Evolutionary conservation across 2,113 vertebrate species (phyloP).

Genomic region (Etia nguti): DNA sequence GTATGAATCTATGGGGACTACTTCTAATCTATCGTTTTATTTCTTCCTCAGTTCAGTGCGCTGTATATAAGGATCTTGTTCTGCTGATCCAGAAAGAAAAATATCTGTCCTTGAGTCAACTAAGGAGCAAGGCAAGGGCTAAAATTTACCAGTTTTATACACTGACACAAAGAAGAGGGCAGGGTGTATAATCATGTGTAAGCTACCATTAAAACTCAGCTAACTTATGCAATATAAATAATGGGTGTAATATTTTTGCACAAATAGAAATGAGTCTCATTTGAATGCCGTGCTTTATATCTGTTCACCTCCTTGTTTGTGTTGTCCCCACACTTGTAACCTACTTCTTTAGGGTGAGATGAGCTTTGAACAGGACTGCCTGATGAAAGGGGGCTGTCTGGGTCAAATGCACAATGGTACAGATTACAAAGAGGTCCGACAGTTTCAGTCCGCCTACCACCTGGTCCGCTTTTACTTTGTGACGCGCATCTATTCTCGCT

Average conservation of each 20-base stretch:
- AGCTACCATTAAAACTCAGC: accelerated
- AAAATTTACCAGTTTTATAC: neutral
- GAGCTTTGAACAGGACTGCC: slow-evolving; percentile 77
- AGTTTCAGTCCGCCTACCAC: slow-evolving; percentile 76
- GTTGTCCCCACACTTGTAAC: accelerated
- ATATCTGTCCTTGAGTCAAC: slow-evolving; percentile 64
- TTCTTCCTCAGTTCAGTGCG: slow-evolving; percentile 63
- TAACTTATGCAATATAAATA: neutral
- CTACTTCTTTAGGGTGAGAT: slow-evolving; percentile 65
- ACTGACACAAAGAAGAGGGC: neutral
- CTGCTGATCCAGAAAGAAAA: slow-evolving; percentile 73
- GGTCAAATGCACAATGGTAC: slow-evolving; percentile 62
- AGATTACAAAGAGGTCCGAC: slow-evolving; percentile 74
- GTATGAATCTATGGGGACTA: neutral
- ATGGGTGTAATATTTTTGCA: neutral
- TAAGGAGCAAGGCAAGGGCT: slow-evolving; percentile 70
- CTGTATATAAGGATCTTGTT: slow-evolving; percentile 83
- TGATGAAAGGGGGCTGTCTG: slow-evolving; percentile 76
- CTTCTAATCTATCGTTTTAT: neutral
- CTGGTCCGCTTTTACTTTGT: too few species aligned
- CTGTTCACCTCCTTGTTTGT: neutral
- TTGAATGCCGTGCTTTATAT: neutral
- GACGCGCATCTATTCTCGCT: too few species aligned
- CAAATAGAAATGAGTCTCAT: neutral
- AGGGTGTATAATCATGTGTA: neutral